Conservation (phyloP, 2,797 vertebrate genomes). For the Ceryle rudis region DNA sequence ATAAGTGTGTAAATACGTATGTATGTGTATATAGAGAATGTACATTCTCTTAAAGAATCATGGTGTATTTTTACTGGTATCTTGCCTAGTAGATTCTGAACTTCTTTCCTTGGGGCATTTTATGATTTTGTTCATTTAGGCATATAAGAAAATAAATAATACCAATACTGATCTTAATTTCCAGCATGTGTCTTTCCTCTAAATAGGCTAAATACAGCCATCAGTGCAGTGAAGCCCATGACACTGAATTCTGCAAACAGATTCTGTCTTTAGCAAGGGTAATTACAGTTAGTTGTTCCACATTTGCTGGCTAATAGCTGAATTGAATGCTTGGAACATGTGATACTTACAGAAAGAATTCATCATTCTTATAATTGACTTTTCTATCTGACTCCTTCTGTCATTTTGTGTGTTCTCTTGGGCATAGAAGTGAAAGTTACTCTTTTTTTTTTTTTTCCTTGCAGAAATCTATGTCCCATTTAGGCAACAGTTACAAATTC, state of each 20-base stretch:
- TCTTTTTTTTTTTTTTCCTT: background rate
- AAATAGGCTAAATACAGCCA: background rate
- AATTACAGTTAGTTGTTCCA: slow-evolving; percentile 24
- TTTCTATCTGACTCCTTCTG: background rate
- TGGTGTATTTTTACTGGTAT: background rate
- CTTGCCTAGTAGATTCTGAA: background rate
- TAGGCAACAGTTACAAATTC: background rate
- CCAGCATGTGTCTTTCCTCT: background rate
- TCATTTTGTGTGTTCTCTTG: background rate
- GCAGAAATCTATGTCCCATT: background rate
- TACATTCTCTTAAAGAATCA: background rate
- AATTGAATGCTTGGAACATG: background rate
- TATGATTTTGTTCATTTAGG: background rate
- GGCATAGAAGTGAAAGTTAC: background rate
- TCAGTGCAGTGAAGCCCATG: background rate
- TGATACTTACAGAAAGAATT: background rate
- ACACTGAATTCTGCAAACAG: background rate
- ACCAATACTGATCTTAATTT: background rate
- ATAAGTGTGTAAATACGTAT: too few relatives aligned
- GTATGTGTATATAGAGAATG: background rate
- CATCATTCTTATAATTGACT: background rate
- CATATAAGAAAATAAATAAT: background rate
- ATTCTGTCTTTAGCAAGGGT: background rate
- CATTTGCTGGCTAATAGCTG: slow-evolving; percentile 26
- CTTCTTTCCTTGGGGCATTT: background rate